Conservation (phyloP, 2,888 invertebrate species). For the Agriopis aurantiaria region DNA sequence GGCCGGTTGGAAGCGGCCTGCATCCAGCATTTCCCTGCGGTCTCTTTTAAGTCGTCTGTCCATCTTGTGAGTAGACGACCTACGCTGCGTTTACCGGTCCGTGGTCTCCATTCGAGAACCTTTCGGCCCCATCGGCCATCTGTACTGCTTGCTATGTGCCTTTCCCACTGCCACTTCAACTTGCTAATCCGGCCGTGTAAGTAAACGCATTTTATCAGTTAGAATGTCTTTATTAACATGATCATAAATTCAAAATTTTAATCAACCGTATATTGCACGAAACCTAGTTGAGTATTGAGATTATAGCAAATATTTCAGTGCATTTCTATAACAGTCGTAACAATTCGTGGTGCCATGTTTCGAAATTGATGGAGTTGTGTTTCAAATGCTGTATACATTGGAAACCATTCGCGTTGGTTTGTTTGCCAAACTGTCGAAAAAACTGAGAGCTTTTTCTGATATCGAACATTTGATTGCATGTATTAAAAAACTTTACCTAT, state of each 20-base stretch:
- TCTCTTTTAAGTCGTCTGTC: too few relatives aligned
- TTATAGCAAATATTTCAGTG: slow-evolving; percentile 6
- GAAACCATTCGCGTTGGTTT: slow-evolving; percentile 25
- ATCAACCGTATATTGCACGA: background rate
- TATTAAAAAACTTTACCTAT: background rate
- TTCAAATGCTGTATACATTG: slow-evolving; percentile 33
- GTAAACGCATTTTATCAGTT: too few relatives aligned
- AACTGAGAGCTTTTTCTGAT: slow-evolving; percentile 16
- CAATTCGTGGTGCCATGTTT: slow-evolving; percentile 33
- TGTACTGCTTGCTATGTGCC: too few relatives aligned
- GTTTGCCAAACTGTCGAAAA: slow-evolving; percentile 21
- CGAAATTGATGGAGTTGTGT: slow-evolving; percentile 27
- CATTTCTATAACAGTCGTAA: slow-evolving; percentile 35
- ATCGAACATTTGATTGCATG: background rate
- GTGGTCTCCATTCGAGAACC: too few relatives aligned
- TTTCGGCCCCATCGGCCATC: too few relatives aligned
- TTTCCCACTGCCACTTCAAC: too few relatives aligned
- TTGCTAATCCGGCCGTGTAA: too few relatives aligned
- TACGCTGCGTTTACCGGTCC: too few relatives aligned
- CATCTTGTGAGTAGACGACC: too few relatives aligned
- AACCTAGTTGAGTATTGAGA: slow-evolving; percentile 1
- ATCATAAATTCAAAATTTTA: background rate
- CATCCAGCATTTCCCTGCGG: too few relatives aligned
- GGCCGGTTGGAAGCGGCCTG: too few relatives aligned
- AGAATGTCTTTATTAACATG: too few relatives aligned